Evolutionary conservation across 2,797 vertebrate species (phyloP), one percentile per base, ranked within the genome.

Genomic region (Melanotaenia maccullochi): DNA sequence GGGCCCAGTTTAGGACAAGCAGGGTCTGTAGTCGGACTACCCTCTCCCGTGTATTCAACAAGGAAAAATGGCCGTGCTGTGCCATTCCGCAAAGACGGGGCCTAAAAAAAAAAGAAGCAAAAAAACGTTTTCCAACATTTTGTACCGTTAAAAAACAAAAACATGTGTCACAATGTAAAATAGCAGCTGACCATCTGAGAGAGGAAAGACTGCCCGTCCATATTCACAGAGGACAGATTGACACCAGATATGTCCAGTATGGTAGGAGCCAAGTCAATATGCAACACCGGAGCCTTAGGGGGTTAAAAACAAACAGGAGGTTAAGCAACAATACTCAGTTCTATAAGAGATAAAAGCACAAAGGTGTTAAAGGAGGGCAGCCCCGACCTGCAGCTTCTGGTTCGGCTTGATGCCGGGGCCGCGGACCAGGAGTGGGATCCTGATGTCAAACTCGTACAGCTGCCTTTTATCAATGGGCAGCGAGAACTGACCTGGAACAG

Each of bases 391-490:
- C 67, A 95, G 78, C 2, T 62, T 92, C 81, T 93, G 92, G 2
- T 94, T 93, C 0, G 94, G 82, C 76, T 94, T 90, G 85, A 96
- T 93, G 8, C 94, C 94, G 0, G 95, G 95, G 1, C 95, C 95
- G 0, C 95, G 92, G 24, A 95, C 95, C 87, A 96, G 62, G 61
- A 96, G 93, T 0, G 95, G 95, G 32, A 93, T 49, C 42, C 87
- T 79, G 83, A 96, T 94, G 78, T 96, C 95, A 51, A 95, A 96
- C 28, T 96, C 95, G 1, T 96, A 96, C 35, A 96, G 90, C 87
- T 96, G 95, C 56, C 95, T 81, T 81, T 95, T 95, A 68, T 95
- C 95, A 3, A 95, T 94, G 67, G 95, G 95, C 60, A 96, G 86
- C 0, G 95, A 96, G 83, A 96, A 96, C 88, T 96, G 95, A 80